A percentile compares a stretch with the other conserved stretches of the same genome.
These are phyloP conservation scores for Vannuccia rotundouncinata DNA, from an alignment of 2,888 invertebrate species.

Conservation along the genomic window DNA sequence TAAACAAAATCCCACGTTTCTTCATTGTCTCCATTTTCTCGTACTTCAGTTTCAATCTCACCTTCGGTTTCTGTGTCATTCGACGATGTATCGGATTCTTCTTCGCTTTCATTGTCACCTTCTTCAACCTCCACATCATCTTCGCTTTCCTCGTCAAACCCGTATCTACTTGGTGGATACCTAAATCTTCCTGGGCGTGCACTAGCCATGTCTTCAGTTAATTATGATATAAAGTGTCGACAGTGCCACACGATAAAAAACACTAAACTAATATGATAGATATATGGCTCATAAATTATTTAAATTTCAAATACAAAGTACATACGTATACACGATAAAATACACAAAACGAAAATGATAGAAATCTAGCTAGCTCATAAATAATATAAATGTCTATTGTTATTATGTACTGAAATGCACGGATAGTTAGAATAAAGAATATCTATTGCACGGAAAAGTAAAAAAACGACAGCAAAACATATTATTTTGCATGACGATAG, in stretches of 20 bases:
- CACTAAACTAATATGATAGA: neutral
- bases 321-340: conserved; percentile 21
- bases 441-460: neutral
- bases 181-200: neutral
- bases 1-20: neutral
- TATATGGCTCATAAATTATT: neutral
- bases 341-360: neutral
- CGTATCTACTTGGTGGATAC: neutral
- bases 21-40: neutral
- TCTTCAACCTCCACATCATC: neutral
- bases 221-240: neutral
- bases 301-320: too few relatives aligned
- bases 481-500: neutral
- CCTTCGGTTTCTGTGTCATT: neutral
- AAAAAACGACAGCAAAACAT: neutral
- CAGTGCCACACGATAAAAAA: conserved; percentile 13
- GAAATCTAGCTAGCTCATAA: neutral
- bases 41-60: neutral
- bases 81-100: neutral
- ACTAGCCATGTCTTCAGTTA: neutral
- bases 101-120: neutral
- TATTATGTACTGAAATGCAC: neutral
- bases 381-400: neutral
- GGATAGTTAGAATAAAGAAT: neutral
- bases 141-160: neutral